phyloP scores from a whole-genome alignment of 2,888 invertebrate genomes.

The Formica aserva region DNA sequence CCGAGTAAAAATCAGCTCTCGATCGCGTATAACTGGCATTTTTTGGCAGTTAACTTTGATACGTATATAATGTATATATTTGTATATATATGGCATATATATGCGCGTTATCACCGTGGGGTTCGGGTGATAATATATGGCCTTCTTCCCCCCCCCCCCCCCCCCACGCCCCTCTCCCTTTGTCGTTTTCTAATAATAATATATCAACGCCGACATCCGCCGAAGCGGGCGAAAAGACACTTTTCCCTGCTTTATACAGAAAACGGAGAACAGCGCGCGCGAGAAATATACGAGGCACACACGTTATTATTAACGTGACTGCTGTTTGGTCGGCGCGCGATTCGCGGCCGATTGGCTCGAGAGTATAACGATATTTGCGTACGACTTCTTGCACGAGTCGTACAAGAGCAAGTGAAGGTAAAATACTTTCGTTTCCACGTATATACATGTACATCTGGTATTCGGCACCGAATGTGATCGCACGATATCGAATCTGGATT shows the following conservation, averaged over 20 bases:
- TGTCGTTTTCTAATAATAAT: conserved; percentile 48
- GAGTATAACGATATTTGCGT: conserved; percentile 19
- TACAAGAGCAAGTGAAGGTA: conserved; percentile 35
- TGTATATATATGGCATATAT: conserved; percentile 58
- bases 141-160: not conserved
- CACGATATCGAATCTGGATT: not conserved
- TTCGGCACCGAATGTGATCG: conserved; percentile 8
- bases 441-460: not conserved
- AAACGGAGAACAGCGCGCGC: conserved; percentile 6
- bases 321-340: conserved; percentile 23
- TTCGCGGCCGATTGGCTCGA: conserved; percentile 27
- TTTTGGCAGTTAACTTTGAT: conserved; percentile 78
- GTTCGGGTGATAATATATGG: conserved; percentile 33
- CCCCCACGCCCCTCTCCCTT: conserved; percentile 2
- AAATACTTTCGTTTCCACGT: conserved; percentile 38
- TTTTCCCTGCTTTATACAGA: conserved; percentile 22
- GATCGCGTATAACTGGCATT: conserved; percentile 69
- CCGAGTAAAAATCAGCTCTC: conserved; percentile 33
- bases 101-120: conserved; percentile 71
- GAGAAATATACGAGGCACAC: conserved; percentile 44
- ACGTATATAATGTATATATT: conserved; percentile 61
- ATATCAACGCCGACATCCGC: conserved; percentile 41
- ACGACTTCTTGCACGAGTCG: conserved; percentile 19
- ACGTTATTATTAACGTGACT: conserved; percentile 3
- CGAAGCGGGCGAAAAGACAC: conserved; percentile 40